Evolutionary conservation across 2,113 vertebrate species (phyloP), one percentile per base, ranked within the genome.

Genomic region (Brienomyrus brachyistius): DNA sequence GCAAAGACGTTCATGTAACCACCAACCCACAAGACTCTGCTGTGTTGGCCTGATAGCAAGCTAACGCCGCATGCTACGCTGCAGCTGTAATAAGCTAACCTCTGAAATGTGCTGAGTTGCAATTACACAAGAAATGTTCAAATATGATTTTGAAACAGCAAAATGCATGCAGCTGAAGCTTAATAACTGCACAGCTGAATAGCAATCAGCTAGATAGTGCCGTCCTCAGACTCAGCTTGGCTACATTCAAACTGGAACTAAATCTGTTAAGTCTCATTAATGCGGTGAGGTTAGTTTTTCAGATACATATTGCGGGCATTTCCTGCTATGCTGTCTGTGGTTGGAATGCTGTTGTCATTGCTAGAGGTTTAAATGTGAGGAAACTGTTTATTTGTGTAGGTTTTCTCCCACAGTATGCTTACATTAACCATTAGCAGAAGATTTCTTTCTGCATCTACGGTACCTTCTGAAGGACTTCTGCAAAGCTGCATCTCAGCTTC

Each of bases 21-120:
- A 50, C 45, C 45, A 48, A 84, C 17, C 82, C 82, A 84, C 43
- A 84, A 84, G 19, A n/a, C 40, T 48, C 23, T 45, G 40, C 80
- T 84, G 31, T 11, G 45, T 47, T 88, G 4, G 87, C 77, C 87
- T 91, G 89, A 92, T 93, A 90, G 74, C 90, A 45, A 23, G 43
- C 80, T 45, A 27, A 43, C 19, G 85, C 50, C 9, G 13, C 84
- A 51, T 48, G 23, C 23, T 27, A 13, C 1, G 11, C 47, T 27
- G 84, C n/a, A 86, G 47, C 47, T 54, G 48, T n/a, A 86, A 51
- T 86, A 52, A 54, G 21, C 48, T 50, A 84, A 45, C 23, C 48
- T 5, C 10, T 5, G 2, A 51, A 86, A 50, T 86, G 9, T 86
- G 47, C 43, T 5, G 50, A 52, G 43, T 27, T 19, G 50, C 85